Percentiles rank a stretch among this genome's conserved stretches.
Conservation (phyloP, 1,140 invertebrate species). For the Melanaphis sacchari region DNA sequence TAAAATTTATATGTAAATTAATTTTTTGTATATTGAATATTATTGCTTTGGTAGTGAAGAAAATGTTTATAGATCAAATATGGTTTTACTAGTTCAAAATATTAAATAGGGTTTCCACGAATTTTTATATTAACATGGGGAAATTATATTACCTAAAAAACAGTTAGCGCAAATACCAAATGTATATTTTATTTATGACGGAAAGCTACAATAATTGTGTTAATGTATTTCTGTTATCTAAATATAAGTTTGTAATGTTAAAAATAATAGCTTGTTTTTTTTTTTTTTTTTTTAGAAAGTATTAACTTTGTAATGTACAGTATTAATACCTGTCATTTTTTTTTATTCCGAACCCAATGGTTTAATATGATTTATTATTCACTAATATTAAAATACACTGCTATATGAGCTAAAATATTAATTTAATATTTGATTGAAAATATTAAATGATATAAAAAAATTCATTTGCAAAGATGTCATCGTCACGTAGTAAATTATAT, state of each 20-base stretch:
- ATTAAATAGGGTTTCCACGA: neutral
- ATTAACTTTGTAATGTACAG: neutral
- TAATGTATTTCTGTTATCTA: neutral
- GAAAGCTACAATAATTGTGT: neutral
- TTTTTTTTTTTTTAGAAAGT: neutral
- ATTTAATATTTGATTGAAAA: neutral
- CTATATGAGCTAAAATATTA: neutral
- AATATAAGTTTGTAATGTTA: neutral
- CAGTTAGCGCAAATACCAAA: neutral
- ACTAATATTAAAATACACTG: neutral
- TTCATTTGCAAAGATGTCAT: neutral
- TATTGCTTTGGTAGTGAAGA: neutral
- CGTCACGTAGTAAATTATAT: neutral
- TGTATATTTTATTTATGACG: neutral
- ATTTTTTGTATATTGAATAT: neutral
- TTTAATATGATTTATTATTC: slow-evolving; percentile 7
- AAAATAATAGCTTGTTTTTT: neutral
- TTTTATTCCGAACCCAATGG: neutral
- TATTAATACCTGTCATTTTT: neutral
- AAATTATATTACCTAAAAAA: neutral
- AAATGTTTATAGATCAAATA: neutral
- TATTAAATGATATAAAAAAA: neutral
- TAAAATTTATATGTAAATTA: neutral
- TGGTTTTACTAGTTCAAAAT: neutral
- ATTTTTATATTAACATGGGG: neutral